Evolutionary conservation across 2,113 vertebrate species (phyloP).

Genomic region (Trematocara nigrifrons): DNA sequence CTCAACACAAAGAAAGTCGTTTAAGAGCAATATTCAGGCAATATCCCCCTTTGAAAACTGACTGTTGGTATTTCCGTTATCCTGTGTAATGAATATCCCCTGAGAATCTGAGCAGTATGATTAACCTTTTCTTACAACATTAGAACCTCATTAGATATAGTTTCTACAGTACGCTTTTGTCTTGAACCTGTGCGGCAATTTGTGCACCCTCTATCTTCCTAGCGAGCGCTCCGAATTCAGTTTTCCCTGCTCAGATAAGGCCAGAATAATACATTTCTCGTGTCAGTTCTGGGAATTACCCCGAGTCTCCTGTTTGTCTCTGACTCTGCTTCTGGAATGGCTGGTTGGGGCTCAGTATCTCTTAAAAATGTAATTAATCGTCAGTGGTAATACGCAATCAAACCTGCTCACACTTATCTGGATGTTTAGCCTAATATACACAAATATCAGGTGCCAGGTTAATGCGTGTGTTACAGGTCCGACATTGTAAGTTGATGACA

Average conservation of each 20-base stretch:
- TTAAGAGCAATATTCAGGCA: neutral
- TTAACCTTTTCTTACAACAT: conserved; percentile 8
- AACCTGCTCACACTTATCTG: conserved; percentile 3
- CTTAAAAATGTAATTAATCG: conserved; percentile 41
- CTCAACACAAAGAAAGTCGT: neutral
- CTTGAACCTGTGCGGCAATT: neutral
- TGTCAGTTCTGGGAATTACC: conserved; percentile 53
- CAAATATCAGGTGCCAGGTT: neutral
- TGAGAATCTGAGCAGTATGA: neutral
- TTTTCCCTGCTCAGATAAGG: conserved; percentile 46
- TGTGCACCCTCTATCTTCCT: conserved; percentile 8
- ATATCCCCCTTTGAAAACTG: neutral
- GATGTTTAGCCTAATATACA: conserved; percentile 27
- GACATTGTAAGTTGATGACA: neutral
- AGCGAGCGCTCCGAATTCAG: neutral
- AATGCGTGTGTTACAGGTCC: neutral
- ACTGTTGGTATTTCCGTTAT: neutral
- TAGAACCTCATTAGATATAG: conserved; percentile 27
- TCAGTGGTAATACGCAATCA: neutral
- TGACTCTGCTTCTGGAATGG: conserved; percentile 15
- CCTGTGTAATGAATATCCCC: neutral
- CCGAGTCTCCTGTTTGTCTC: conserved; percentile 20
- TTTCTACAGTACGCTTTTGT: neutral
- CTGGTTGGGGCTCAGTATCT: conserved; percentile 11
- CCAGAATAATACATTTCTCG: conserved; percentile 31